Evolutionary conservation across 2,113 vertebrate species (phyloP), one percentile per base, ranked within the genome.

Genomic region (Hoplias malabaricus): DNA sequence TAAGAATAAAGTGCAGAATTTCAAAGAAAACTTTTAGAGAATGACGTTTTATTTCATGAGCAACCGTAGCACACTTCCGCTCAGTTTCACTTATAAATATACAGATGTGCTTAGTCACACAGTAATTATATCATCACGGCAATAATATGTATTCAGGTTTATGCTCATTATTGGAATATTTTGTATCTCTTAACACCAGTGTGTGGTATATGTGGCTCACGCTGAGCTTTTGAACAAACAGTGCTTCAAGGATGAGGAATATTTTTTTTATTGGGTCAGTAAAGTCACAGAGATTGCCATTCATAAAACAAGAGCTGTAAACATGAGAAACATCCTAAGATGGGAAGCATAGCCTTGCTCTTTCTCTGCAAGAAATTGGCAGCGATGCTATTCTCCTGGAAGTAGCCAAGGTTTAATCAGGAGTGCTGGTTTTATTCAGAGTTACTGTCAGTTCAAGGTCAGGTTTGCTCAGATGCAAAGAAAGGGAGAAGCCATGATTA

Each of bases 21-120:
- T 75, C 57, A 71, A 48, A 69, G 69, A 53, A 78, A 72, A 73
- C 65, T 65, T 79, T 75, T 50, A 31, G 57, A 27, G 56, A 73
- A 54, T 33, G 5, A 23, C 31, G 29, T 77, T 62, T 70, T 54
- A 67, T 50, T 69, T 43, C 21, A 34, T 13, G 25, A n/a, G 36
- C 5, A 40, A 65, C 50, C 34, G 8, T 27, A 38, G 19, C 25
- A 5, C 19, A 53, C 42, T 46, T 77, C 53, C 50, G 31, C 57
- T 61, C 75, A 12, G 2, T 61, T 77, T 31, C 53, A 8, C 19
- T 54, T 33, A 75, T 38, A 59, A 46, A 73, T 54, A 62, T 40
- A 59, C 38, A 21, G 10, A 23, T 8, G 33, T 61, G 56, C 3
- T 78, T 69, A 53, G 66, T 78, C 56, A 71, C 70, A 31, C 16